Evolutionary conservation across 2,888 invertebrate genomes (phyloP), one percentile per base, ranked within the genome.

Genomic region (Vanessa cardui): DNA sequence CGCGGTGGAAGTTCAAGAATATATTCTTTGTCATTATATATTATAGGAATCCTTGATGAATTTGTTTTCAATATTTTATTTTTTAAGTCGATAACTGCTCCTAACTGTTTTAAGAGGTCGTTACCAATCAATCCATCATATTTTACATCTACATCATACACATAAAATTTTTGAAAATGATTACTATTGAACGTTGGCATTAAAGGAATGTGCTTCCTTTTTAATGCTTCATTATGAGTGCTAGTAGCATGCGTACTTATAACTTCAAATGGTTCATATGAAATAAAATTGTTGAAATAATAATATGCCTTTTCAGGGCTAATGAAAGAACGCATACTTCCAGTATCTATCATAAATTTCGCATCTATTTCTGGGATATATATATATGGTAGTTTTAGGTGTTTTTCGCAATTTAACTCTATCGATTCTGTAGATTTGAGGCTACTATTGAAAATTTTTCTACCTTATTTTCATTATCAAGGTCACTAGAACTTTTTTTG

Each of bases 271-370:
- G 69, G 72, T 62, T 74, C 73, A 18, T 31, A 20, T 0, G 20
- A 47, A 50, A 50, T 62, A 21, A 64, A 71, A n/a, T 71, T 71
- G 18, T 12, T 18, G 20, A 49, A 49, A 49, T 49, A 49, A 9
- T 49, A 49, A 47, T 47, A 47, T 8, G 47, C 47, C 18, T 47
- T n/a, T 47, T 47, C 47, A n/a, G 47, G 47, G 18, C 49, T 49
- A 9, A 49, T 9, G 54, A 73, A 74, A 6, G 71, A 72, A 9
- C 70, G 21, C 1, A 69, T 63, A 31, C 73, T 75, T 12, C 73
- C 73, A 0, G 72, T 76, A 52, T 73, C 73, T 33, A 73, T 74
- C 68, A 75, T 67, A 46, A 74, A 73, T 26, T 33, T 33, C 33
- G 33, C 33, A 61, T 69, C 39, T 16, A 75, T 59, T 65, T 74